Percentiles rank a stretch among this genome's conserved stretches.
phyloP scores from a whole-genome alignment of 2,113 vertebrate species.

The Zeus faber region DNA sequence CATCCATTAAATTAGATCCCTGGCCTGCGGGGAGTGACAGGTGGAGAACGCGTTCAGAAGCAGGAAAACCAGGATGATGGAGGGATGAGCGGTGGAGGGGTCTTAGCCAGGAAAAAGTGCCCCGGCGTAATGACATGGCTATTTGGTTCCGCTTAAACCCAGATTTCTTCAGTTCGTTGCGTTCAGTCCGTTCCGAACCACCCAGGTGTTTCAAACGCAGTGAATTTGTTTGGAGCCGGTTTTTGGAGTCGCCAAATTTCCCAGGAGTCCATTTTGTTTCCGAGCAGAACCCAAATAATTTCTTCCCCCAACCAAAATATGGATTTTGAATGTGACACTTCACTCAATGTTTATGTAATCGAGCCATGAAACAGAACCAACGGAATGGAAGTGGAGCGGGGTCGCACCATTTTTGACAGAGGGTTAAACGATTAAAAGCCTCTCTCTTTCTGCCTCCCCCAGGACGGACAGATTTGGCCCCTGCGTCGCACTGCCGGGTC shows the following conservation, averaged over 20 bases:
- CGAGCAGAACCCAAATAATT: no score
- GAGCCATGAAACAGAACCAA: no score
- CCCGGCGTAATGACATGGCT: conserved; percentile 56
- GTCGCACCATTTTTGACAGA: no score
- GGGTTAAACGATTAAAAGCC: background rate
- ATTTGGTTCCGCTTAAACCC: conserved; percentile 58
- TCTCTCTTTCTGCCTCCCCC: background rate
- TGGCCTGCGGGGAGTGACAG: conserved; percentile 61
- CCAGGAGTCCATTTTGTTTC: conserved; percentile 29
- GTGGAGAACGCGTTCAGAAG: conserved; percentile 49
- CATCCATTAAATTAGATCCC: conserved; percentile 75
- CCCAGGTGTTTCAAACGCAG: conserved; percentile 64
- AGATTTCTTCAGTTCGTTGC: conserved; percentile 50
- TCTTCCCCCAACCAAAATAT: no score
- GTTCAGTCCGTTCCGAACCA: no score
- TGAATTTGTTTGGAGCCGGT: conserved; percentile 49
- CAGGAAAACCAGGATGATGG: conserved; percentile 45
- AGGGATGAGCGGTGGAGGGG: background rate
- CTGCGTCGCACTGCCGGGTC: conserved; percentile 2
- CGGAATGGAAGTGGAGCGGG: no score
- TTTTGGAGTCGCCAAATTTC: conserved; percentile 29
- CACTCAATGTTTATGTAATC: no score
- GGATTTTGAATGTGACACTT: no score
- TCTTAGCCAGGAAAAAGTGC: conserved; percentile 40
- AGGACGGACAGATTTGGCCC: background rate